Conservation (phyloP, 2,888 invertebrate species). For the Panopea generosa region DNA sequence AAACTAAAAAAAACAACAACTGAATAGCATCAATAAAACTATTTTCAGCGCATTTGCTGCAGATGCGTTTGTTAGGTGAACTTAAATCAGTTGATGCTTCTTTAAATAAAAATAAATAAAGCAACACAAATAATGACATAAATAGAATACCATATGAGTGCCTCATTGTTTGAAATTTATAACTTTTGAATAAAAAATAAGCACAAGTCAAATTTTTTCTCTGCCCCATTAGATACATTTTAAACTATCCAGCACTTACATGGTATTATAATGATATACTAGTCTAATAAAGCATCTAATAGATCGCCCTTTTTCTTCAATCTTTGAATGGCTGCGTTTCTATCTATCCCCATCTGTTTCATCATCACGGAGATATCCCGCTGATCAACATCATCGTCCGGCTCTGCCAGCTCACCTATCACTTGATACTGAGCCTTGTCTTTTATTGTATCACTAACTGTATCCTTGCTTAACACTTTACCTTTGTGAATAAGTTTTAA, state of each 20-base stretch:
- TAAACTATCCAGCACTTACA: too few relatives aligned
- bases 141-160: too few relatives aligned
- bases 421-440: conserved; percentile 75
- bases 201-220: background rate
- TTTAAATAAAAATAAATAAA: too few relatives aligned
- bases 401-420: conserved; percentile 74
- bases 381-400: conserved; percentile 70
- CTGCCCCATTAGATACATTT: too few relatives aligned
- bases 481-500: conserved; percentile 79
- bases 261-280: too few relatives aligned
- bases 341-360: conserved; percentile 72
- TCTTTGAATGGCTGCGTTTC: conserved; percentile 74
- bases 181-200: background rate
- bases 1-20: too few relatives aligned
- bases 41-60: too few relatives aligned
- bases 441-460: conserved; percentile 55
- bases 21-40: too few relatives aligned
- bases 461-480: conserved; percentile 66
- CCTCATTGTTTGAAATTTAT: too few relatives aligned
- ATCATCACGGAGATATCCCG: conserved; percentile 75
- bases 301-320: conserved; percentile 70
- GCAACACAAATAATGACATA: too few relatives aligned
- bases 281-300: conserved; percentile 76
- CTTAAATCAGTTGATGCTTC: too few relatives aligned
- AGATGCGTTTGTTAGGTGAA: too few relatives aligned